Evolutionary conservation across 2,113 vertebrate genomes (phyloP).

Genomic region (Syngnathus scovelli): DNA sequence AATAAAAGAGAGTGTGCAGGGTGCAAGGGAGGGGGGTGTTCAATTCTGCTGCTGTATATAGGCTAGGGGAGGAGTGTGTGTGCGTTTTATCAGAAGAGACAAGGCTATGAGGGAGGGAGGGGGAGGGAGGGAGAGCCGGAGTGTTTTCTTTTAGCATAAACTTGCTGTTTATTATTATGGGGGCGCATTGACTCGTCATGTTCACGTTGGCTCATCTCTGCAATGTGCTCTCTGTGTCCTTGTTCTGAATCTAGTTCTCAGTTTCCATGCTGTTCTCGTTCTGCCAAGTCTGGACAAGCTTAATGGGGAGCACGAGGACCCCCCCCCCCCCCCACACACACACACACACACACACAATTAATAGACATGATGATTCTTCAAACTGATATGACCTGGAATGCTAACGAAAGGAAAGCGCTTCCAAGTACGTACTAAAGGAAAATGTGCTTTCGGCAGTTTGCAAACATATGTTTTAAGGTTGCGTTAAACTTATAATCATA

Average conservation of each 20-base stretch:
- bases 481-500: too few species aligned
- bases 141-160: slow-evolving; percentile 67
- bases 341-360: slow-evolving; percentile 8
- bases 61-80: slow-evolving; percentile 61
- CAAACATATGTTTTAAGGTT: too few species aligned
- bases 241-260: slow-evolving; percentile 46
- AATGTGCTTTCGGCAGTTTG: too few species aligned
- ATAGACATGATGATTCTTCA: neutral
- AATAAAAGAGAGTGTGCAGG: slow-evolving; percentile 49
- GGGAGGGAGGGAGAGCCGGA: slow-evolving; percentile 51
- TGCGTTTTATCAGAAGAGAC: slow-evolving; percentile 47
- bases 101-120: slow-evolving; percentile 49
- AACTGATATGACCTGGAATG: slow-evolving; percentile 15
- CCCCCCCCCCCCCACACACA: neutral
- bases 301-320: slow-evolving; percentile 10
- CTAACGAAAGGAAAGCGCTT: neutral
- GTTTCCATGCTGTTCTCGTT: slow-evolving; percentile 48
- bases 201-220: slow-evolving; percentile 26
- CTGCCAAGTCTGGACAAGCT: slow-evolving; percentile 38
- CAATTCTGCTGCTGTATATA: slow-evolving; percentile 65
- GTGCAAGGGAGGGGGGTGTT: slow-evolving; percentile 53
- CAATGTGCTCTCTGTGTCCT: slow-evolving; percentile 40
- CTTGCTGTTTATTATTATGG: slow-evolving; percentile 58
- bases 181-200: slow-evolving; percentile 32
- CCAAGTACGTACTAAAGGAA: neutral